Percentiles rank a stretch among this genome's conserved stretches.
These are phyloP conservation scores for Xanthorhoe designata DNA, from an alignment of 2,888 invertebrate species.

Conservation along the genomic window DNA sequence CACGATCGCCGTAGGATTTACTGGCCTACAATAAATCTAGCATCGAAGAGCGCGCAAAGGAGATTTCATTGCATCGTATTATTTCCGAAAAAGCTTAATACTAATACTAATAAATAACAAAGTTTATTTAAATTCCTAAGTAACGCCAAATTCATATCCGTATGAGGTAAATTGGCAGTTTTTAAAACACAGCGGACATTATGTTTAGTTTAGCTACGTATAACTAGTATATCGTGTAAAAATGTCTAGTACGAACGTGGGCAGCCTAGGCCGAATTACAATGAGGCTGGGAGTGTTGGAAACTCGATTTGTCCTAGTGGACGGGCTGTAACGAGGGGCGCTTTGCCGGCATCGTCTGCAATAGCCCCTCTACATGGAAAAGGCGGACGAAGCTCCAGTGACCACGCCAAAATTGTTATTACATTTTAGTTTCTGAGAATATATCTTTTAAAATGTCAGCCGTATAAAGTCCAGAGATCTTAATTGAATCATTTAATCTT, in stretches of 20 bases:
- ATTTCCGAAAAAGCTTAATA: constrained; percentile 14
- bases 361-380: constrained; percentile 67
- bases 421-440: constrained; percentile 8
- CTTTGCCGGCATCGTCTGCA: constrained; percentile 56
- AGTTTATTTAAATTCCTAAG: constrained; percentile 20
- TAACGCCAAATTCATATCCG: neutral
- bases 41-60: constrained; percentile 25
- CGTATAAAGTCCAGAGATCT: neutral
- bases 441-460: constrained; percentile 13
- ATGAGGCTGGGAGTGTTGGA: constrained; percentile 56
- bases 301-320: constrained; percentile 69
- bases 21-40: constrained; percentile 41
- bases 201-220: constrained; percentile 28
- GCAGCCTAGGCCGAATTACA: constrained; percentile 57
- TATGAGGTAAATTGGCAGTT: constrained; percentile 1
- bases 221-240: constrained; percentile 31
- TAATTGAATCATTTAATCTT: neutral
- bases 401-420: constrained; percentile 54
- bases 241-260: constrained; percentile 45
- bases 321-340: constrained; percentile 63
- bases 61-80: constrained; percentile 20
- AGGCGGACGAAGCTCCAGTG: constrained; percentile 62
- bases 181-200: constrained; percentile 17
- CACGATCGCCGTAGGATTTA: constrained; percentile 51
- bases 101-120: constrained; percentile 6